phyloP scores from a whole-genome alignment of 2,888 invertebrate genomes.

The Bembecia ichneumoniformis region DNA sequence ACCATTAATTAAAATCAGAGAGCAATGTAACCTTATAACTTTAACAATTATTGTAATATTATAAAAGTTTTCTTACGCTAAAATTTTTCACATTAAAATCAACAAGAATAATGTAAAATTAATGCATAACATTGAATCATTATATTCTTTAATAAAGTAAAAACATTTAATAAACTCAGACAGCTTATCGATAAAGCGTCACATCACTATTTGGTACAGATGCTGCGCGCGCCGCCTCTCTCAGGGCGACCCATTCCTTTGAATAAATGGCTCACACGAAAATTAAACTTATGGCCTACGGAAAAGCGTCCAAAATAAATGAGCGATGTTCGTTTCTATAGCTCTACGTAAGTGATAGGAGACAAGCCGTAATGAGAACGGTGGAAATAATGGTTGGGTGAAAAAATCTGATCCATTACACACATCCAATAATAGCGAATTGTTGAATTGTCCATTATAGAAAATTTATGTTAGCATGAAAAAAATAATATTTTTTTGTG shows the following conservation, averaged over 20 bases:
- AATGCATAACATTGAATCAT: too few species aligned
- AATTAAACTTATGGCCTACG: slow-evolving; percentile 16
- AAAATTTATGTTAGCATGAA: too few species aligned
- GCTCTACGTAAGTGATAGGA: neutral
- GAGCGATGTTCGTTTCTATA: neutral
- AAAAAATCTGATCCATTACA: neutral
- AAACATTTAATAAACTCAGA: too few species aligned
- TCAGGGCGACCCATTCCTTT: slow-evolving; percentile 36
- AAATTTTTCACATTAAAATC: too few species aligned
- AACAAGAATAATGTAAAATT: too few species aligned
- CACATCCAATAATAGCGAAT: neutral
- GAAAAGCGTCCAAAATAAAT: slow-evolving; percentile 10
- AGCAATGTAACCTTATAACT: too few species aligned
- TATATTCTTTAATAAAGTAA: too few species aligned
- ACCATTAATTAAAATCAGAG: too few species aligned
- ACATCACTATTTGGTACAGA: slow-evolving; percentile 21
- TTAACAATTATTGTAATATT: too few species aligned
- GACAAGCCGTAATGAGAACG: neutral
- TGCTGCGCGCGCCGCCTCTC: slow-evolving; percentile 54
- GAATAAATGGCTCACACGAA: slow-evolving; percentile 29
- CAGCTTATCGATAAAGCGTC: slow-evolving; percentile 12
- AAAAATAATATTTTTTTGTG: too few species aligned
- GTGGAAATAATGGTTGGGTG: neutral
- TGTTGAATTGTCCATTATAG: too few species aligned
- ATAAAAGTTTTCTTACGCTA: too few species aligned